Base-by-base conservation (phyloP, 1,140 invertebrate species). In the Gonioctena quinquepunctata region DNA sequence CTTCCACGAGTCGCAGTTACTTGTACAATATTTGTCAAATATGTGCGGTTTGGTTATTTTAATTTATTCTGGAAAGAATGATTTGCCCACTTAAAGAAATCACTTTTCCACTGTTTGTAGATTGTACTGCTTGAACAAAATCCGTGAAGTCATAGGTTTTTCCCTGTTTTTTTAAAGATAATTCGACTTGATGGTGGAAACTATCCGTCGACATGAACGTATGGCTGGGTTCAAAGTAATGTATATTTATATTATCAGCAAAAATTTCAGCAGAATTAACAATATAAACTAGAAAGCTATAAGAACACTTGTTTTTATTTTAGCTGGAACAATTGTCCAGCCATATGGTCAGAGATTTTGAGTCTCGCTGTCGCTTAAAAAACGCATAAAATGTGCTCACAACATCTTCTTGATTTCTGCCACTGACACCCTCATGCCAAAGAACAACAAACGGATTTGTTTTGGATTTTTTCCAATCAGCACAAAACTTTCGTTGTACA, bases 241-340 rank as follows among this genome's bases (percentile, higher is more conserved):
- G 6, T 6, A 42, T 42, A n/a, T 7, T 42, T 6, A 42, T 42
- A n/a, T 42, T n/a, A n/a, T n/a, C n/a, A 42, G 33, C n/a, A n/a
- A n/a, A 42, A 42, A 42, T n/a, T 42, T 42, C 33, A 42, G 6
- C 33, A 42, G 33, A 64, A 23, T 64, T 64, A 60, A 75, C 7
- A 62, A 77, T 33, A 69, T 72, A 26, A 22, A 74, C 28, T 18
- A 79, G 48, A 48, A 69, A 74, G 25, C 56, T 56, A 61, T 66
- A 71, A 33, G 74, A 74, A 18, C 54, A 50, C 79, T 78, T 79
- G 49, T 80, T 81, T 73, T 82, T 81, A 23, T 81, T 73, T 75
- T 79, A 61, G 19, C 42, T 74, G 57, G 60, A 74, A n/a, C n/a
- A n/a, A n/a, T n/a, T n/a, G n/a, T n/a, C n/a, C n/a, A n/a, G n/a